These are phyloP conservation scores for Aplocera efformata DNA, from an alignment of 2,888 invertebrate genomes.

Conservation along the genomic window DNA sequence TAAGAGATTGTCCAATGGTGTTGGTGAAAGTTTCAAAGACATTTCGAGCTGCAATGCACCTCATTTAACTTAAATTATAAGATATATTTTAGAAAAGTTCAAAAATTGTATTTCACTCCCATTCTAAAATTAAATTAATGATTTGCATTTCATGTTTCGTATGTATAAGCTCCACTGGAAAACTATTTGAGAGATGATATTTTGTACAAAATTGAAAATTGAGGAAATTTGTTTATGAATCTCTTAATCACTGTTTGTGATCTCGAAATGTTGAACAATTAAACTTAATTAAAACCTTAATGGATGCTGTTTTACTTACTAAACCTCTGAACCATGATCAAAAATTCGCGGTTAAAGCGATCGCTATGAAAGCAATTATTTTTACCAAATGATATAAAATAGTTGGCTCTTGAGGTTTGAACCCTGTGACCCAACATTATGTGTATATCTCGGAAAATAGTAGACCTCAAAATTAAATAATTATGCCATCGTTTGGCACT, in stretches of 20 bases:
- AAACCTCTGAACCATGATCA: too few relatives aligned
- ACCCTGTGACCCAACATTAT: too few relatives aligned
- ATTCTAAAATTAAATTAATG: constrained; percentile 18
- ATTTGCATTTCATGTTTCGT: constrained; percentile 55
- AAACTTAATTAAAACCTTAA: constrained; percentile 71
- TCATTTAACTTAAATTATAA: constrained; percentile 8
- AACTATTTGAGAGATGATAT: constrained; percentile 69
- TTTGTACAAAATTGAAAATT: constrained; percentile 76
- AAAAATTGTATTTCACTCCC: constrained; percentile 55
- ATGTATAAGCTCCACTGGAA: constrained; percentile 53
- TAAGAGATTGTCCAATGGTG: constrained; percentile 61
- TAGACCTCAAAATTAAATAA: too few relatives aligned
- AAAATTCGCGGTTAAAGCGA: too few relatives aligned
- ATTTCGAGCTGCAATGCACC: constrained; percentile 13
- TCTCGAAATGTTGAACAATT: constrained; percentile 75
- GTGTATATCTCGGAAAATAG: too few relatives aligned
- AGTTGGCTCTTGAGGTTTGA: too few relatives aligned
- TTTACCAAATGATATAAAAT: too few relatives aligned
- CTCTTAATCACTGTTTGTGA: constrained; percentile 71
- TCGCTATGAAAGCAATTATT: too few relatives aligned
- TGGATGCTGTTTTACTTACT: constrained; percentile 41
- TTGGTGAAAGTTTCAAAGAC: constrained; percentile 17
- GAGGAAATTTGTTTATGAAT: constrained; percentile 61
- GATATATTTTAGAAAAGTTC: constrained; percentile 42
- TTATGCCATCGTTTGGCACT: too few relatives aligned